Evolutionary conservation across 2,113 vertebrate species (phyloP).

Genomic region (Perca schrenkii): DNA sequence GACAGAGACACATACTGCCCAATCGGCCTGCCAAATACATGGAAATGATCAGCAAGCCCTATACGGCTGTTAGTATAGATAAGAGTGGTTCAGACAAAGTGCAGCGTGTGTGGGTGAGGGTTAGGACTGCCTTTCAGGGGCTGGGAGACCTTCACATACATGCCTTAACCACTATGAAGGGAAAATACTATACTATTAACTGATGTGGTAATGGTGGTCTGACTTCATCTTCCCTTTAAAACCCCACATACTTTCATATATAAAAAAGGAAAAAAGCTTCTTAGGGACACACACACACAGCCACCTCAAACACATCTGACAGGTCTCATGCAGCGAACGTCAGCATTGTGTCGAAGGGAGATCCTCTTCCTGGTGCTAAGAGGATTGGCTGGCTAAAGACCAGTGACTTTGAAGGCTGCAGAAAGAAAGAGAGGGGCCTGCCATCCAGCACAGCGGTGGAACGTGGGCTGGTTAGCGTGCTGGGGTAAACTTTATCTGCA

Average conservation of each 20-base stretch:
- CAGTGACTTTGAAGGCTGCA: slow-evolving; percentile 60
- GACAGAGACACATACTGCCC: slow-evolving; percentile 38
- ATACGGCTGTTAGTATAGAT: slow-evolving; percentile 56
- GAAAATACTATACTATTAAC: slow-evolving; percentile 40
- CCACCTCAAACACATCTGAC: slow-evolving; percentile 44
- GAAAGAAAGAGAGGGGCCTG: slow-evolving; percentile 33
- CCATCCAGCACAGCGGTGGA: slow-evolving; percentile 15
- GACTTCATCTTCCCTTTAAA: slow-evolving; percentile 31
- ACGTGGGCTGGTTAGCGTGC: slow-evolving; percentile 11
- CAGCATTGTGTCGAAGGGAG: slow-evolving; percentile 53
- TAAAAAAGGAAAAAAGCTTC: slow-evolving; percentile 14
- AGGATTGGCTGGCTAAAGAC: slow-evolving; percentile 72
- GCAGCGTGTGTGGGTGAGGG: background rate
- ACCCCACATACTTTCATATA: background rate
- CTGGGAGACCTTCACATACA: background rate
- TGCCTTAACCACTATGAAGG: slow-evolving; percentile 24
- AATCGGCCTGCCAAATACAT: slow-evolving; percentile 42
- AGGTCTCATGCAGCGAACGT: slow-evolving; percentile 52
- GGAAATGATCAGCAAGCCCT: slow-evolving; percentile 37
- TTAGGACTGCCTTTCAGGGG: background rate
- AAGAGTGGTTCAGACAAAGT: slow-evolving; percentile 30
- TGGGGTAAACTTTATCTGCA: slow-evolving; percentile 40
- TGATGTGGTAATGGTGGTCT: slow-evolving; percentile 5
- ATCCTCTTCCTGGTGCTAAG: slow-evolving; percentile 61
- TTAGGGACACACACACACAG: background rate